phyloP scores from a whole-genome alignment of 2,113 vertebrate species.

The Colaptes auratus region DNA sequence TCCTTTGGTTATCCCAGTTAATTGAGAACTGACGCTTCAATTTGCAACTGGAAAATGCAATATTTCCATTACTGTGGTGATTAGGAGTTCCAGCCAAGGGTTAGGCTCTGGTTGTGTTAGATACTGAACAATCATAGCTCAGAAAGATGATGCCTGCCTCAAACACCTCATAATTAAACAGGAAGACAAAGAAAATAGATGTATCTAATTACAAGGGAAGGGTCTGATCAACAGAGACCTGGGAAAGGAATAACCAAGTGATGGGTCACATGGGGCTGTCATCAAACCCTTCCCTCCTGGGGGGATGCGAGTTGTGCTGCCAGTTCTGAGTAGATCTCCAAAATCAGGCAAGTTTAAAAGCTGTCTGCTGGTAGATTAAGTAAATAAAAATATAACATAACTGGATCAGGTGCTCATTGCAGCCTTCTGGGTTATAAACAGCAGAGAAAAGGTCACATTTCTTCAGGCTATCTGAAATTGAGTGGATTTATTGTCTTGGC shows the following conservation, averaged over 20 bases:
- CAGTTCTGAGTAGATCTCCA: neutral
- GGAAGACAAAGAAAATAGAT: neutral
- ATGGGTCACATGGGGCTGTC: neutral
- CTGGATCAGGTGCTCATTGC: neutral
- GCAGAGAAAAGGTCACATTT: neutral
- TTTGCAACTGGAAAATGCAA: slow-evolving; percentile 16
- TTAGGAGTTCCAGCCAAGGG: slow-evolving; percentile 11
- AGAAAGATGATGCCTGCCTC: slow-evolving; percentile 16
- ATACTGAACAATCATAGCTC: neutral
- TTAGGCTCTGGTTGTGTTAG: slow-evolving; percentile 12
- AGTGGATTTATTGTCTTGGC: neutral
- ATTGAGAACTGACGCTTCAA: neutral
- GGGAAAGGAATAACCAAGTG: slow-evolving; percentile 18
- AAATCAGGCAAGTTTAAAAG: slow-evolving; percentile 17
- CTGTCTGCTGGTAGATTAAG: slow-evolving; percentile 17
- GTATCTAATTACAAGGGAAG: slow-evolving; percentile 1
- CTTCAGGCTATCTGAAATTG: neutral
- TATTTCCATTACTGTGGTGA: neutral
- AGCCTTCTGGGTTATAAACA: neutral
- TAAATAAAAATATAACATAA: neutral
- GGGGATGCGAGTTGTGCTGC: rapidly evolving
- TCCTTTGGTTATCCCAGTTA: neutral
- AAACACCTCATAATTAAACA: slow-evolving; percentile 14
- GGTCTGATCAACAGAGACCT: neutral
- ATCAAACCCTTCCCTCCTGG: neutral